A percentile compares a stretch with the other conserved stretches of the same genome.
Evolutionary conservation across 2,113 vertebrate genomes (phyloP).

Genomic region (Zonotrichia leucophrys): DNA sequence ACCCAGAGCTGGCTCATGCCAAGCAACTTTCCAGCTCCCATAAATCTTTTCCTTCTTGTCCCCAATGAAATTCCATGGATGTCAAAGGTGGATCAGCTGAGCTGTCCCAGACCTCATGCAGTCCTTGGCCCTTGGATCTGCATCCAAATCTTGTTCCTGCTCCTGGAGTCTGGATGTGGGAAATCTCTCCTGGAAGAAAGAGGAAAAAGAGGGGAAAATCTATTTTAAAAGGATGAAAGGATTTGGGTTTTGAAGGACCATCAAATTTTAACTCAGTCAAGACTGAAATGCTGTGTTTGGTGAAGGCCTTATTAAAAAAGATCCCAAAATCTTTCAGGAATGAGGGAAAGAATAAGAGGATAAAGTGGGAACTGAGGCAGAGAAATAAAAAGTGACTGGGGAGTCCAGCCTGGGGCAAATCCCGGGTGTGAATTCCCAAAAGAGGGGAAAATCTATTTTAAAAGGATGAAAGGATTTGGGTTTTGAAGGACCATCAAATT

Average conservation of each 20-base stretch:
- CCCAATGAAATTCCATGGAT: not conserved
- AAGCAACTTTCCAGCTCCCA: not conserved
- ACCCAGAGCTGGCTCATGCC: not conserved
- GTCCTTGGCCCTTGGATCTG: not conserved
- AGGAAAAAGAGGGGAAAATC: not conserved
- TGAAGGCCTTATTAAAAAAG: fast-evolving
- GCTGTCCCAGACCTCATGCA: fast-evolving
- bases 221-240: fast-evolving
- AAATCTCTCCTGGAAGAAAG: not conserved
- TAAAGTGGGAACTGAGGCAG: not conserved
- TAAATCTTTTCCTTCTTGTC: not conserved
- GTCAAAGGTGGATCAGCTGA: not conserved
- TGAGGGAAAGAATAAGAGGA: not conserved
- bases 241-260: not conserved
- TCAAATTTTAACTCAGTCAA: not conserved
- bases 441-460: not conserved
- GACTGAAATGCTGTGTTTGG: not conserved
- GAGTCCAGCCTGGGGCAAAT: not conserved
- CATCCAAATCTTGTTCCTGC: not conserved
- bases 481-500: not conserved
- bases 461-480: not conserved
- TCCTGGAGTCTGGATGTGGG: not conserved
- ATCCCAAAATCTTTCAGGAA: not conserved
- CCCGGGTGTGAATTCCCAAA: not conserved
- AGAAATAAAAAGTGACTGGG: not conserved